A percentile compares a stretch with the other conserved stretches of the same genome.
phyloP scores from a whole-genome alignment of 2,888 invertebrate genomes.

The Polydesmus complanatus region DNA sequence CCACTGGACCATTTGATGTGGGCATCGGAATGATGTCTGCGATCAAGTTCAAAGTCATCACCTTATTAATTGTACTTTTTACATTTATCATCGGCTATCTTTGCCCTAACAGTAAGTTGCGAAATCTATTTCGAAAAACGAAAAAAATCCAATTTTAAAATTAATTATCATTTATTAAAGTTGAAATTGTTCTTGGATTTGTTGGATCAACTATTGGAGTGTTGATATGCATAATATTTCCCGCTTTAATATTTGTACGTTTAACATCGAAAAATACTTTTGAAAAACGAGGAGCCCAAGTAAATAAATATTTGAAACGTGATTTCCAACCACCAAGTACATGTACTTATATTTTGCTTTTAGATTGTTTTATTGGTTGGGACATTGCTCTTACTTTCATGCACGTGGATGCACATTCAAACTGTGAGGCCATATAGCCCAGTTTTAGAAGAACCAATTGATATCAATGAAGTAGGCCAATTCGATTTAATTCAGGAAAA shows the following conservation, averaged over 20 bases:
- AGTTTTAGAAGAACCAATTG: neutral
- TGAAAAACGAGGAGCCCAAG: conserved; percentile 69
- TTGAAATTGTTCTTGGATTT: conserved; percentile 75
- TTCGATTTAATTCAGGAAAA: neutral
- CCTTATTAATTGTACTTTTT: conserved; percentile 57
- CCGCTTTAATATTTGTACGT: conserved; percentile 74
- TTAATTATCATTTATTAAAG: conserved; percentile 26
- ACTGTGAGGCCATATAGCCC: neutral
- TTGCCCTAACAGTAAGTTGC: conserved; percentile 58
- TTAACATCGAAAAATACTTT: conserved; percentile 70
- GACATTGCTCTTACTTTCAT: neutral
- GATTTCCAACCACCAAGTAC: neutral
- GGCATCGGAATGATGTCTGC: conserved; percentile 59
- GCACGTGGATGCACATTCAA: neutral
- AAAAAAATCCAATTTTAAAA: no score
- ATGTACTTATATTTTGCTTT: neutral
- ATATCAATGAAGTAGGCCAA: neutral
- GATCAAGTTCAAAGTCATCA: conserved; percentile 65
- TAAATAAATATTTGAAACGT: neutral
- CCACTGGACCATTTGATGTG: conserved; percentile 8
- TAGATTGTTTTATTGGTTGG: conserved; percentile 10
- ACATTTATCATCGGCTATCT: conserved; percentile 68
- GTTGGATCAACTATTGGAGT: conserved; percentile 93
- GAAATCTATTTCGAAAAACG: neutral
- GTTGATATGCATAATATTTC: conserved; percentile 81